Conservation (phyloP, 2,797 vertebrate species). For the Phrynocephalus vlangalii region DNA sequence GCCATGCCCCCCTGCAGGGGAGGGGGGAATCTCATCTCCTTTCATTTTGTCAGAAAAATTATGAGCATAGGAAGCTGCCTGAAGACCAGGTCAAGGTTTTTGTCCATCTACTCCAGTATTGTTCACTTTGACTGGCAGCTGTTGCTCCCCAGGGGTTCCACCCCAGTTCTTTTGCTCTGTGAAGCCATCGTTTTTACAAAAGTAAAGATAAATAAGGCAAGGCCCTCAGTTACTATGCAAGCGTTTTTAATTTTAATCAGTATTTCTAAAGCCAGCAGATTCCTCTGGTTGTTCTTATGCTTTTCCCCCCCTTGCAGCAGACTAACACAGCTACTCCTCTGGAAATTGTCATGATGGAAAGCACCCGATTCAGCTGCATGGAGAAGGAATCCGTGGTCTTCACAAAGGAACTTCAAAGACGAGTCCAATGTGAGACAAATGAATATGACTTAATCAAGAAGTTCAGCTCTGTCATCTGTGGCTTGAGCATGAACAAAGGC, state of each 20-base stretch:
- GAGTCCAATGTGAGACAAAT: neutral
- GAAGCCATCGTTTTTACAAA: neutral
- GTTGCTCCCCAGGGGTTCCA: neutral
- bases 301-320: neutral
- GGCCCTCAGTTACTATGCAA: neutral
- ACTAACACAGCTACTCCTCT: neutral
- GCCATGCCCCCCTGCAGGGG: neutral
- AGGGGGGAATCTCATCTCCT: neutral
- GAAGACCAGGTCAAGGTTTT: neutral
- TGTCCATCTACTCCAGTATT: neutral
- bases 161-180: neutral
- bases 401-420: neutral
- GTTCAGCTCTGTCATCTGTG: neutral
- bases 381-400: neutral
- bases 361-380: neutral
- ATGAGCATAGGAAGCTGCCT: neutral
- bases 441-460: neutral
- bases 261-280: too few relatives aligned
- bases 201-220: neutral
- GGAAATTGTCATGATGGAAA: neutral
- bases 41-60: constrained; percentile 4
- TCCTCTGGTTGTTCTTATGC: too few relatives aligned
- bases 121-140: neutral
- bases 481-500: neutral
- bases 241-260: too few relatives aligned